phyloP scores from a whole-genome alignment of 2,113 vertebrate genomes.

The Sminthopsis crassicaudata region DNA sequence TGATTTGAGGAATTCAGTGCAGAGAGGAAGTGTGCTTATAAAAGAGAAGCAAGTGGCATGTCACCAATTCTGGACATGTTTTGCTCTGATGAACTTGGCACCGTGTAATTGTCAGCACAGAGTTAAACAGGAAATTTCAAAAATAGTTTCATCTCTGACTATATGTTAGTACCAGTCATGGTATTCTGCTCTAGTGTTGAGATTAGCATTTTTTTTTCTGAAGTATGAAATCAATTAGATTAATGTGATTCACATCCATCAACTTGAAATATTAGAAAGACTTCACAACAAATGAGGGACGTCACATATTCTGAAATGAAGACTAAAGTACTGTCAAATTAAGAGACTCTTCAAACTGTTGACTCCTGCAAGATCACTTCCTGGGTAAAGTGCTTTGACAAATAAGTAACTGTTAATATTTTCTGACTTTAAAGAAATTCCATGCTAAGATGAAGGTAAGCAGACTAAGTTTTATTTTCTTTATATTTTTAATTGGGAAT shows the following conservation, averaged over 20 bases:
- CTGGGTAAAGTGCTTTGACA: not conserved
- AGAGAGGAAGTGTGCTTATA: not conserved
- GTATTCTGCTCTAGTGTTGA: not conserved
- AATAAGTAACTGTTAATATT: not conserved
- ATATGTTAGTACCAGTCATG: not conserved
- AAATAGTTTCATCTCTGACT: not conserved
- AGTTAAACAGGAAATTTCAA: conserved; percentile 61
- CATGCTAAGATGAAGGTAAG: not conserved
- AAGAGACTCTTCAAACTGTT: not conserved
- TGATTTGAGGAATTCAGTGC: not conserved
- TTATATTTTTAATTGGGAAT: not conserved
- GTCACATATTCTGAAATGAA: not conserved
- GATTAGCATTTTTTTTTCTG: not conserved
- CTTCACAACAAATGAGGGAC: not conserved
- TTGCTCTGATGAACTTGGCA: not conserved
- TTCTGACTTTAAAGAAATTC: not conserved
- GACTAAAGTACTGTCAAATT: not conserved
- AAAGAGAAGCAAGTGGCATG: not conserved
- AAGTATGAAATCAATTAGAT: not conserved
- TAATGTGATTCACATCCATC: not conserved
- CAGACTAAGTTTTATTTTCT: not conserved
- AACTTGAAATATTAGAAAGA: not conserved
- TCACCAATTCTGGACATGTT: not conserved
- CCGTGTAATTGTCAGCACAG: not conserved
- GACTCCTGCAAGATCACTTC: not conserved